Conservation (phyloP, 92 coral and sea anemone genomes). For the Phymanthus crucifer region DNA sequence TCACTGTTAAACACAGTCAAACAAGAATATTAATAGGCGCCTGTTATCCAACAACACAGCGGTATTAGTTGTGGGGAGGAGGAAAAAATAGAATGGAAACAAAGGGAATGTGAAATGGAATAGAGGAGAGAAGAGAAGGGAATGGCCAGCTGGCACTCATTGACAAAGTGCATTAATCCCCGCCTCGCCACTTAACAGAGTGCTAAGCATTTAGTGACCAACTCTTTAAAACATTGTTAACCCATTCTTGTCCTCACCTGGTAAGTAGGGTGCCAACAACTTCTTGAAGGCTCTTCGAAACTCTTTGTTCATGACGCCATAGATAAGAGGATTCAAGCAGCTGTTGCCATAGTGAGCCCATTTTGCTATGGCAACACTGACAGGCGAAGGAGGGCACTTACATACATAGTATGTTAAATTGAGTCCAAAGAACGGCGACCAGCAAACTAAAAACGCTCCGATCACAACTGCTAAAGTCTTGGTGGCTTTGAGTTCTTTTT, state of each 20-base stretch:
- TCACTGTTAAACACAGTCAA: slow-evolving; percentile 12
- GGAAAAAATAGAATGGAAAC: too few species aligned
- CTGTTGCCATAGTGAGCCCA: slow-evolving; percentile 97
- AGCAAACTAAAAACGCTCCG: slow-evolving; percentile 88
- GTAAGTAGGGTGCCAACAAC: slow-evolving; percentile 55
- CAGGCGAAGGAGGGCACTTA: slow-evolving; percentile 54
- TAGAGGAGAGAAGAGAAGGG: too few species aligned
- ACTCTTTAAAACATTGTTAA: neutral
- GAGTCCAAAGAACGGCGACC: slow-evolving; percentile 96
- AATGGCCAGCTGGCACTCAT: neutral
- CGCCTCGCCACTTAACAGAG: neutral
- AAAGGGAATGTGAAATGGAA: too few species aligned
- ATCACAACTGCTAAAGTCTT: slow-evolving; percentile 94
- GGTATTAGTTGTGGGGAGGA: too few species aligned
- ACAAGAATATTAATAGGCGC: neutral
- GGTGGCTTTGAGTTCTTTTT: slow-evolving; percentile 89
- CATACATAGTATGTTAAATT: slow-evolving; percentile 70
- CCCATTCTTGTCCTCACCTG: neutral
- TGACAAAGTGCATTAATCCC: neutral
- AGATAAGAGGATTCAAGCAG: slow-evolving; percentile 83
- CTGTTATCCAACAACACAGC: too few species aligned
- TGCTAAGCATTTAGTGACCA: neutral
- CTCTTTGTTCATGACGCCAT: slow-evolving; percentile 91
- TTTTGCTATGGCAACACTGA: slow-evolving; percentile 76
- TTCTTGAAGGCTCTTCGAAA: slow-evolving; percentile 80